Base-by-base conservation (phyloP, 2,888 invertebrate species). In the Actias luna region DNA sequence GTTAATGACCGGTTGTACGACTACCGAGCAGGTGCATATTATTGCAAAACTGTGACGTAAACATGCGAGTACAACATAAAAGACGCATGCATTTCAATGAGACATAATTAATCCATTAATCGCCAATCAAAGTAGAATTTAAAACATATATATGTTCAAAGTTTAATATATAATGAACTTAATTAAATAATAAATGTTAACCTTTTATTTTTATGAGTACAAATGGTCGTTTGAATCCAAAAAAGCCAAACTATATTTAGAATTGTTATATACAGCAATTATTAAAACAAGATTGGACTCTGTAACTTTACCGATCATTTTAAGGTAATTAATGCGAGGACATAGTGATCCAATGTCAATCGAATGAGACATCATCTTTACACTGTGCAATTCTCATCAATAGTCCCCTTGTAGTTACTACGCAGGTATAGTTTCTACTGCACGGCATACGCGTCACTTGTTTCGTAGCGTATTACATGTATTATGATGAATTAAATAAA, bases 1-100 rank as follows among this genome's bases (percentile, higher is more conserved):
- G 60, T 16, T 60, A 60, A 78, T 79, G 71, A 72, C 69, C 68
- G 73, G 70, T 69, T 75, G 73, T 74, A 77, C 66, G 65, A 67
- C 71, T 69, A 66, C 69, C 65, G 70, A 64, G 66, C 74, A 72
- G 73, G 71, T 73, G 73, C 71, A 72, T 65, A 65, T 61, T 62
- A 58, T 60, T 60, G 59, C 59, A 46, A 46, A 22, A 60, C 39
- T 63, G 46, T 58, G 42, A 16, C 31, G 50, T 63, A 29, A 55
- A 16, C 29, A 29, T 29, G 29, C 3, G 25, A 50, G 10, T 50
- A 25, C 25, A 50, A 50, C 22, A 25, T 46, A 50, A 12, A n/a
- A 12, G 12, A 25, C 3, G 46, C 46, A 50, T 18, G 25, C 12
- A 25, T 50, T 50, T 25, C 3, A 50, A 50, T 50, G 25, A 25